phyloP scores from a whole-genome alignment of 2,888 invertebrate genomes.

The Arctia plantaginis region DNA sequence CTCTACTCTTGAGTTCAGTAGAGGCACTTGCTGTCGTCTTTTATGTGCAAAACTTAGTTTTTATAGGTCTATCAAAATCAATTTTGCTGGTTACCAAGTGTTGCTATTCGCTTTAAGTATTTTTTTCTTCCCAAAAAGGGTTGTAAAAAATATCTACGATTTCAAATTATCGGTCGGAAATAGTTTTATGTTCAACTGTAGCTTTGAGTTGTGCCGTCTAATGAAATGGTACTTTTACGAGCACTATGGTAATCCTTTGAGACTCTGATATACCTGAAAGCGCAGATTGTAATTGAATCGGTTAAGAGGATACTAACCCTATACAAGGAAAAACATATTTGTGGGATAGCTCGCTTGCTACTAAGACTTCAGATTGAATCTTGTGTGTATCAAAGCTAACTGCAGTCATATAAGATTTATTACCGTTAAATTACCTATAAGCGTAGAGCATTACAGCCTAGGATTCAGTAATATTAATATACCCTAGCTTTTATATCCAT shows the following conservation, averaged over 20 bases:
- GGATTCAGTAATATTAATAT: not conserved
- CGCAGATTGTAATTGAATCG: conserved; percentile 11
- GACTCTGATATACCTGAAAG: not conserved
- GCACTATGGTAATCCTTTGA: conserved; percentile 2
- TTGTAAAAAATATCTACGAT: not conserved
- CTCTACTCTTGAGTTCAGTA: not conserved
- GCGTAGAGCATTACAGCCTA: too few relatives aligned
- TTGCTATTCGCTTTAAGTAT: not conserved
- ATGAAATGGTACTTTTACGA: conserved; percentile 14
- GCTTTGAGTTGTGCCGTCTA: not conserved
- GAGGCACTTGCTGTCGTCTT: too few relatives aligned
- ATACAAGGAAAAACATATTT: conserved; percentile 16
- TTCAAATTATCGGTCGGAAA: conserved; percentile 9
- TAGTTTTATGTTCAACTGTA: conserved; percentile 2
- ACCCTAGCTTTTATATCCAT: not conserved
- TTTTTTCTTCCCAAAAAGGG: too few relatives aligned
- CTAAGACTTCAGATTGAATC: conserved; percentile 15
- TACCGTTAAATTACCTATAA: not conserved
- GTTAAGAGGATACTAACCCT: conserved; percentile 15
- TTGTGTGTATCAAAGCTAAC: not conserved
- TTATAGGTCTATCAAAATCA: not conserved
- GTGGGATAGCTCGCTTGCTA: not conserved
- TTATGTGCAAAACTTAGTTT: not conserved
- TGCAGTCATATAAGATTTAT: conserved; percentile 1
- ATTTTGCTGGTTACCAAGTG: not conserved